phyloP scores from a whole-genome alignment of 1,140 invertebrate genomes.

The Aphaenogaster floridana region DNA sequence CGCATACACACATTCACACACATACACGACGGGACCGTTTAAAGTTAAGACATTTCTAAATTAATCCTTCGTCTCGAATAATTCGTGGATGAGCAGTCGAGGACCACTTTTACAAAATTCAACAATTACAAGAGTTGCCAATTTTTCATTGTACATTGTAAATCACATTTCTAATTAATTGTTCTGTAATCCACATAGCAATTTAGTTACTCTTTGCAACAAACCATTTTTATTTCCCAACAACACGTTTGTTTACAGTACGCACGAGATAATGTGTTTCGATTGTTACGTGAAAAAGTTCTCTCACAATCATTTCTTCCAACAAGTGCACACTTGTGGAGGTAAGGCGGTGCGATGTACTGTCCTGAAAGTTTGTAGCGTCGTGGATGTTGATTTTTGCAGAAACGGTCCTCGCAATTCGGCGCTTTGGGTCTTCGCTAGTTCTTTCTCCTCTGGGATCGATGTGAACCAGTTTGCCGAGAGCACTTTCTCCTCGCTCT shows the following conservation, averaged over 20 bases:
- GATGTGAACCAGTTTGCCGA: constrained; percentile 50
- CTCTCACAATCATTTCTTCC: not conserved
- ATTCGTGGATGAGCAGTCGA: constrained; percentile 22
- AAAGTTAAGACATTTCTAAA: constrained; percentile 74
- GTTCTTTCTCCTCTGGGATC: constrained; percentile 54
- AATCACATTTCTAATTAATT: not conserved
- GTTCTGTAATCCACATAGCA: not conserved
- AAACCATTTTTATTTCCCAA: not conserved
- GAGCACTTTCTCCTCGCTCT: constrained; percentile 54
- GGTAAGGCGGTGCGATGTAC: not conserved
- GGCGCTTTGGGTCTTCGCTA: constrained; percentile 6
- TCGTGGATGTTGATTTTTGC: constrained; percentile 4
- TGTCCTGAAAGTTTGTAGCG: not conserved
- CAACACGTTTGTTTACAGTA: not conserved
- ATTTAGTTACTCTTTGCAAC: not conserved
- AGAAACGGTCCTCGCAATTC: constrained; percentile 40
- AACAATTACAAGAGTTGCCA: not conserved
- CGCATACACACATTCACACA: constrained; percentile 48
- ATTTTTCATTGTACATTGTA: not conserved
- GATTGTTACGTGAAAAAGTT: not conserved
- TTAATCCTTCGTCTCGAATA: constrained; percentile 60
- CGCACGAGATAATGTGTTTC: not conserved
- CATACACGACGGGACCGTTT: constrained; percentile 74
- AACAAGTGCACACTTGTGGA: not conserved
- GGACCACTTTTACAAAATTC: constrained; percentile 33